These are phyloP conservation scores for Drosophila sordidula DNA, from an alignment of 2,888 invertebrate genomes.

Conservation along the genomic window DNA sequence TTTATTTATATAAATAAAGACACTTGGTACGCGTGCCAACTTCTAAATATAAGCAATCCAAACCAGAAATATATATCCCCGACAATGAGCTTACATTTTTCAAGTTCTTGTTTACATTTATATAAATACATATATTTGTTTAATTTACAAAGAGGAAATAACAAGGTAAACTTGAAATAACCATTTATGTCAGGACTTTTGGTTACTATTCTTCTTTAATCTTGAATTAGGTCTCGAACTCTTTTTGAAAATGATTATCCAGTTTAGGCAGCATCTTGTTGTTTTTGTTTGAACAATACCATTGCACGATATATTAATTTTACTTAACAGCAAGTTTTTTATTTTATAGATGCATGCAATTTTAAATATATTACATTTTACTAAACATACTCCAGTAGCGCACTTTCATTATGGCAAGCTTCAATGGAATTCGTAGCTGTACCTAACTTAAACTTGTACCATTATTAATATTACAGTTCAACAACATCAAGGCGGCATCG, in stretches of 20 bases:
- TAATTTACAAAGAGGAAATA: not conserved
- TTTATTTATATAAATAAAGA: constrained; percentile 37
- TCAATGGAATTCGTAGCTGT: not conserved
- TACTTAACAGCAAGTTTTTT: not conserved
- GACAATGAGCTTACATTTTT: constrained; percentile 14
- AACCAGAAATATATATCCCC: constrained; percentile 20
- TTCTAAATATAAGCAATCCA: constrained; percentile 47
- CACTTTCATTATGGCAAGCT: constrained; percentile 3
- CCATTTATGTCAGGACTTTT: not conserved
- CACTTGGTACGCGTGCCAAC: constrained; percentile 50
- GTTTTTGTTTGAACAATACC: not conserved
- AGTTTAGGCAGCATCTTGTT: too few species aligned
- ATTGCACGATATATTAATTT: not conserved
- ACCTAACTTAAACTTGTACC: constrained; percentile 7
- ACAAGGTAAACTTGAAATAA: not conserved
- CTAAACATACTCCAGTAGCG: not conserved
- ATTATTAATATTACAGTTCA: constrained; percentile 66
- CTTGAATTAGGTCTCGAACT: too few species aligned
- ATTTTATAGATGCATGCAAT: not conserved
- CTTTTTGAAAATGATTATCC: too few species aligned
- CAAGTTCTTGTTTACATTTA: constrained; percentile 28
- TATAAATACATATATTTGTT: not conserved
- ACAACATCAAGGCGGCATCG: constrained; percentile 80
- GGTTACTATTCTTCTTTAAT: not conserved
- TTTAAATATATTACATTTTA: not conserved